These are phyloP conservation scores for Rapana venosa DNA, from an alignment of 2,888 invertebrate genomes.

Conservation along the genomic window DNA sequence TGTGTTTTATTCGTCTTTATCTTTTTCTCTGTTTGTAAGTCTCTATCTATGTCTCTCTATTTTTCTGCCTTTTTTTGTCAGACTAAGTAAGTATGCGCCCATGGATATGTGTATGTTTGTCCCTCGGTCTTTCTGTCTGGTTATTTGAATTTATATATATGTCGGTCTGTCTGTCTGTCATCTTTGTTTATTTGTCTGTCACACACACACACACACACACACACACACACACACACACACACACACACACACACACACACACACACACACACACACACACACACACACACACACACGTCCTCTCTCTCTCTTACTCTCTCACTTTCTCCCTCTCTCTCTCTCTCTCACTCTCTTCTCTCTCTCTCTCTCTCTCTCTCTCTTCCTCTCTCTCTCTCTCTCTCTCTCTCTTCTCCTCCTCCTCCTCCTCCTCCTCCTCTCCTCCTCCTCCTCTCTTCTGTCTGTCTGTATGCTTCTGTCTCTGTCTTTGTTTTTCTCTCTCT, in stretches of 20 bases:
- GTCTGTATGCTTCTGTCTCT: too few species aligned
- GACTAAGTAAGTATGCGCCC: background rate
- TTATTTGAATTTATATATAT: background rate
- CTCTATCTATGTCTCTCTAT: background rate
- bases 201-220: slow-evolving; percentile 15
- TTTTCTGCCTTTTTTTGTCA: background rate
- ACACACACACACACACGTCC: background rate
- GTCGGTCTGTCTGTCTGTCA: background rate
- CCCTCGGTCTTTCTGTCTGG: background rate
- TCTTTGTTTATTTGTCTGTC: background rate
- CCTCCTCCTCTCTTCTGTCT: too few species aligned
- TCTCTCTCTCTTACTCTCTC: background rate
- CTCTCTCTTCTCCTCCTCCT: background rate
- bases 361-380: slow-evolving; percentile 13
- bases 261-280: slow-evolving; percentile 2
- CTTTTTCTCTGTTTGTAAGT: background rate
- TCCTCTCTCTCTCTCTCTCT: background rate
- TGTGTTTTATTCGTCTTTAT: background rate
- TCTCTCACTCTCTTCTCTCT: background rate
- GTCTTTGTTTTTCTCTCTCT: too few species aligned
- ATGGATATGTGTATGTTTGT: background rate
- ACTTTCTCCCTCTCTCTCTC: slow-evolving; percentile 16
- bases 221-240: slow-evolving; percentile 26
- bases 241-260: slow-evolving; percentile 31
- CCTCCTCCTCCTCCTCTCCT: too few species aligned